These are phyloP conservation scores for Drosophila pruinosa DNA, from an alignment of 1,140 invertebrate species.

Conservation along the genomic window DNA sequence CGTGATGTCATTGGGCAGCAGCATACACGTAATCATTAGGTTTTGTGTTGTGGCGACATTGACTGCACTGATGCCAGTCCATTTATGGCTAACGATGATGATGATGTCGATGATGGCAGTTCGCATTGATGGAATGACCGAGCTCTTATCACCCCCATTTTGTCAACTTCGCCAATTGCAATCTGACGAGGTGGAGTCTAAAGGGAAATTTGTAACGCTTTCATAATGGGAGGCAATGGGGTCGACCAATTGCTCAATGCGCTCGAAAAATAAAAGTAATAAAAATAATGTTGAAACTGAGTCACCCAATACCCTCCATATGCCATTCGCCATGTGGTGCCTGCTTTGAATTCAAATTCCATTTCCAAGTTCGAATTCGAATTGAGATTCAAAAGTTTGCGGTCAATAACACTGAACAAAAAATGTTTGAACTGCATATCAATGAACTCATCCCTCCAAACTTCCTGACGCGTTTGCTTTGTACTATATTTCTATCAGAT, in stretches of 20 bases:
- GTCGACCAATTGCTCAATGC: conserved; percentile 43
- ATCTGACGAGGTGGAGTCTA: not conserved
- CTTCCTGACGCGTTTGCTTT: not conserved
- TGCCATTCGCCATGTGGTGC: not conserved
- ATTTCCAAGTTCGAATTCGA: conserved; percentile 16
- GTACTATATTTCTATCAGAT: not conserved
- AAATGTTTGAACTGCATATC: conserved; percentile 57
- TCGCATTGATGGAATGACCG: conserved; percentile 7
- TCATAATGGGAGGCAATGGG: conserved; percentile 51
- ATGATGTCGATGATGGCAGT: conserved; percentile 11
- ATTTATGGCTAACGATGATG: conserved; percentile 7
- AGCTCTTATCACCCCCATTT: not conserved
- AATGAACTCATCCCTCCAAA: conserved; percentile 43
- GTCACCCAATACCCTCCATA: conserved; percentile 2
- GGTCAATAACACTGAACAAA: conserved; percentile 62
- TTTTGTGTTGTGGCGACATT: conserved; percentile 25
- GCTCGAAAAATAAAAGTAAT: conserved; percentile 24
- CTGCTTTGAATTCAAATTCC: conserved; percentile 42
- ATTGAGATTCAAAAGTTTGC: conserved; percentile 42
- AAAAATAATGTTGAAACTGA: conserved; percentile 56
- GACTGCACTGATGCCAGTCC: conserved; percentile 9
- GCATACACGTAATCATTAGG: conserved; percentile 4
- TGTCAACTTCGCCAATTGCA: conserved; percentile 25
- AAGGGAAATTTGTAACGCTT: conserved; percentile 65
- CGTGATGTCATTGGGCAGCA: conserved; percentile 12